A percentile compares a stretch with the other conserved stretches of the same genome.
phyloP scores from a whole-genome alignment of 2,888 invertebrate species.

The Xestoiulus laeticollis region DNA sequence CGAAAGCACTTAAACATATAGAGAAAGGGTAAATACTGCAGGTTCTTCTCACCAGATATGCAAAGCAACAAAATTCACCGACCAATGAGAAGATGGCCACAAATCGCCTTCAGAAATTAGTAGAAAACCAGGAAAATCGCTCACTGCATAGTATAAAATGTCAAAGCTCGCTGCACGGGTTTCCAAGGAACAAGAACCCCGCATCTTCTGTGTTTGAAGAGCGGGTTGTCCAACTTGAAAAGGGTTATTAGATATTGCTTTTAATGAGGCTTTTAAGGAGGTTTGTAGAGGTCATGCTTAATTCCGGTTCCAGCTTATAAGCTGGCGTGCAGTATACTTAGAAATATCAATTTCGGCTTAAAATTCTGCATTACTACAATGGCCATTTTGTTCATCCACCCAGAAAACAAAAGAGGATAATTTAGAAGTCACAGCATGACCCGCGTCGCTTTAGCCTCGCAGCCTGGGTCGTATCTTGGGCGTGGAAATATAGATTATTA shows the following conservation, averaged over 20 bases:
- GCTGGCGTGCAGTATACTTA: not conserved
- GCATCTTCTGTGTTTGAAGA: not conserved
- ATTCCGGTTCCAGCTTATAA: not conserved
- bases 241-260: slow-evolving; percentile 7
- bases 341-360: slow-evolving; percentile 24
- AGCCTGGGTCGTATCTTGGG: not conserved
- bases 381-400: slow-evolving; percentile 6
- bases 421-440: slow-evolving; percentile 29
- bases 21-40: too few species aligned
- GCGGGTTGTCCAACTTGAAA: not conserved
- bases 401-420: not conserved
- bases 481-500: slow-evolving; percentile 25
- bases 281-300: not conserved
- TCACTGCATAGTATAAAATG: not conserved
- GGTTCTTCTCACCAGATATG: not conserved
- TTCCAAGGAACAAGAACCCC: not conserved
- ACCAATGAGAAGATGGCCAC: not conserved
- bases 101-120: not conserved
- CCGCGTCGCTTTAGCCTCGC: not conserved
- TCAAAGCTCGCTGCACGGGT: not conserved
- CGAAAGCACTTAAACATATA: too few species aligned
- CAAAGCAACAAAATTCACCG: not conserved
- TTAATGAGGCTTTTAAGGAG: slow-evolving; percentile 28
- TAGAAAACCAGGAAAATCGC: not conserved
- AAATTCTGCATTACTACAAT: not conserved